phyloP scores from a whole-genome alignment of 2,888 invertebrate species.

The Drosophila pseudotakahashii region DNA sequence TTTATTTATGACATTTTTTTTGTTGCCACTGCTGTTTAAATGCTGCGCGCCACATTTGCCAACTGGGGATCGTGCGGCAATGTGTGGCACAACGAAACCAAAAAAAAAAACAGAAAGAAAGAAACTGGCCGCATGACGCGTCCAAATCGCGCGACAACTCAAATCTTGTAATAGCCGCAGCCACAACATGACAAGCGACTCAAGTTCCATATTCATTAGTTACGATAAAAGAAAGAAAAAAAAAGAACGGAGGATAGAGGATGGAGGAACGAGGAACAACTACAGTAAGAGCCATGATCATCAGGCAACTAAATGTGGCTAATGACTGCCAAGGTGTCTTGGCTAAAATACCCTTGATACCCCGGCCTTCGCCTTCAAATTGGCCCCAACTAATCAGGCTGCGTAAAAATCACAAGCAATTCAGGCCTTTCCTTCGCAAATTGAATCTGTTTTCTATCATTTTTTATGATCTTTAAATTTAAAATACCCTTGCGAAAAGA shows the following conservation, averaged over 20 bases:
- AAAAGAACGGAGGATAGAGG: background rate
- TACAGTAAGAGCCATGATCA: constrained; percentile 48
- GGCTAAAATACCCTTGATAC: constrained; percentile 41
- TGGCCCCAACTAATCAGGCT: constrained; percentile 9
- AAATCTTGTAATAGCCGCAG: constrained; percentile 68
- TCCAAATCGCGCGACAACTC: constrained; percentile 74
- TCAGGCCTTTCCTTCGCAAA: constrained; percentile 47
- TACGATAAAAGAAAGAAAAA: constrained; percentile 46
- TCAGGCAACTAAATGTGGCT: constrained; percentile 59
- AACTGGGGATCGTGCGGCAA: constrained; percentile 81
- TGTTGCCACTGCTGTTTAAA: constrained; percentile 66
- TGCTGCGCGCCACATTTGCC: constrained; percentile 79
- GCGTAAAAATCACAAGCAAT: constrained; percentile 60
- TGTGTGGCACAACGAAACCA: constrained; percentile 67
- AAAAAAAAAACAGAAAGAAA: constrained; percentile 25
- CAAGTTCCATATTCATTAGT: constrained; percentile 83
- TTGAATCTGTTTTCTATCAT: constrained; percentile 59
- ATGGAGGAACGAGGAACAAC: constrained; percentile 25
- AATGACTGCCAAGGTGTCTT: constrained; percentile 66
- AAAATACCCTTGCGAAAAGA: background rate
- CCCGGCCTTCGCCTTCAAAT: constrained; percentile 5
- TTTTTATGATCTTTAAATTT: constrained; percentile 41
- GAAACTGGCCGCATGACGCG: constrained; percentile 78
- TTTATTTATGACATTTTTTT: constrained; percentile 79
- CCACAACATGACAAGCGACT: constrained; percentile 71